Evolutionary conservation across 1,140 invertebrate genomes (phyloP).

Genomic region (Sarcophaga bullata): DNA sequence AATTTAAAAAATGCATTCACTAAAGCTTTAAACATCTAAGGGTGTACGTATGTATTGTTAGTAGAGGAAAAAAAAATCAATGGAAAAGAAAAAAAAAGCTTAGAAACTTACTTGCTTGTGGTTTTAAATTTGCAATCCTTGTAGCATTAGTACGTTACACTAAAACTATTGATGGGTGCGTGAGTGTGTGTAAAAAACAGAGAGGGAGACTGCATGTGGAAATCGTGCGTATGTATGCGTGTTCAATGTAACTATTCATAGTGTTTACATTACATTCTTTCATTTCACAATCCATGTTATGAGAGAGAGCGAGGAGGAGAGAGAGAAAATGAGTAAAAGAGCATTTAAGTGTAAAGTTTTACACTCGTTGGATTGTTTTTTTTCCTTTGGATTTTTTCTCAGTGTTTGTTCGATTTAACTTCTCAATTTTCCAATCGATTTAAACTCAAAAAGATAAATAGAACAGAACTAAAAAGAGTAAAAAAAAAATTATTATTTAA

Average conservation of each 20-base stretch:
- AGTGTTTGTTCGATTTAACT: slow-evolving; percentile 18
- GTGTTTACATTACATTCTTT: slow-evolving; percentile 20
- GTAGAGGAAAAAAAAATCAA: background rate
- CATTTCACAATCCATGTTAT: background rate
- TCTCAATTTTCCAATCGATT: slow-evolving; percentile 41
- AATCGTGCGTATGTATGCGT: background rate
- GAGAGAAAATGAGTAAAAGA: background rate
- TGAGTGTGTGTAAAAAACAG: background rate
- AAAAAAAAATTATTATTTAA: background rate
- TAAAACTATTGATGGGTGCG: background rate
- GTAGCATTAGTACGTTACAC: background rate
- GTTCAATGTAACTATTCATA: slow-evolving; percentile 26
- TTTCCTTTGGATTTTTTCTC: background rate
- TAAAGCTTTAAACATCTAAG: background rate
- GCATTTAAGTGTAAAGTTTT: slow-evolving; percentile 39
- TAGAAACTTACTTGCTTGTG: slow-evolving; percentile 17
- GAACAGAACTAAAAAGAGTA: too few species aligned
- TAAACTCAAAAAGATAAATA: background rate
- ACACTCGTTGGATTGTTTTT: background rate
- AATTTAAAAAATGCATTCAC: background rate
- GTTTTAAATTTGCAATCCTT: background rate
- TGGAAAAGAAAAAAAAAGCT: background rate
- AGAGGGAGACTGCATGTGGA: background rate
- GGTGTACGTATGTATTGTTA: background rate
- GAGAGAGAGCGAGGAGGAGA: too few species aligned